phyloP scores from a whole-genome alignment of 2,113 vertebrate genomes.

The Vombatus ursinus region DNA sequence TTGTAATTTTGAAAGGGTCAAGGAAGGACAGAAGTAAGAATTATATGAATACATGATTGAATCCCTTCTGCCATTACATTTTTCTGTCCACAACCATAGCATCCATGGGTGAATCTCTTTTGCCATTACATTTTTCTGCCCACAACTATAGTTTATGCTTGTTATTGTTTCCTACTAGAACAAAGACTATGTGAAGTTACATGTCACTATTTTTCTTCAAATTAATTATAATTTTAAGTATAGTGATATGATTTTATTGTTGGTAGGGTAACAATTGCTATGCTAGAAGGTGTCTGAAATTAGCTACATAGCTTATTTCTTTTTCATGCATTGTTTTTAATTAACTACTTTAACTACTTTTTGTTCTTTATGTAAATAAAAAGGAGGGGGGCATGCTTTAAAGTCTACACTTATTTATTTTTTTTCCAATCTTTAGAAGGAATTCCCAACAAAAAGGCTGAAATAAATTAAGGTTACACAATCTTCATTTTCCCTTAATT shows the following conservation, averaged over 20 bases:
- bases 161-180: slow-evolving; percentile 23
- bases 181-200: neutral
- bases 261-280: neutral
- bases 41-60: neutral
- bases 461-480: slow-evolving; percentile 7
- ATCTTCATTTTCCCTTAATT: neutral
- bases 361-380: slow-evolving; percentile 22
- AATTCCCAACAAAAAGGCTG: neutral
- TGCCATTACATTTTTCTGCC: neutral
- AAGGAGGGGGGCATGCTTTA: neutral
- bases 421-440: slow-evolving; percentile 44
- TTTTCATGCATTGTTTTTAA: neutral
- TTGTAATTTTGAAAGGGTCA: slow-evolving; percentile 43
- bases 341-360: neutral
- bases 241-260: slow-evolving; percentile 1
- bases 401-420: slow-evolving; percentile 15
- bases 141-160: neutral
- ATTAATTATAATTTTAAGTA: slow-evolving; percentile 1
- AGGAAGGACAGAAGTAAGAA: slow-evolving; percentile 17
- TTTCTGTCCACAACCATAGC: neutral
- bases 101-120: neutral
- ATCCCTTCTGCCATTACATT: neutral
- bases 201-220: slow-evolving; percentile 10
- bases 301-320: neutral
- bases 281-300: neutral